Percentiles rank a stretch among this genome's conserved stretches.
Evolutionary conservation across 2,888 invertebrate genomes (phyloP).

Genomic region (Drosophila meridionalis): DNA sequence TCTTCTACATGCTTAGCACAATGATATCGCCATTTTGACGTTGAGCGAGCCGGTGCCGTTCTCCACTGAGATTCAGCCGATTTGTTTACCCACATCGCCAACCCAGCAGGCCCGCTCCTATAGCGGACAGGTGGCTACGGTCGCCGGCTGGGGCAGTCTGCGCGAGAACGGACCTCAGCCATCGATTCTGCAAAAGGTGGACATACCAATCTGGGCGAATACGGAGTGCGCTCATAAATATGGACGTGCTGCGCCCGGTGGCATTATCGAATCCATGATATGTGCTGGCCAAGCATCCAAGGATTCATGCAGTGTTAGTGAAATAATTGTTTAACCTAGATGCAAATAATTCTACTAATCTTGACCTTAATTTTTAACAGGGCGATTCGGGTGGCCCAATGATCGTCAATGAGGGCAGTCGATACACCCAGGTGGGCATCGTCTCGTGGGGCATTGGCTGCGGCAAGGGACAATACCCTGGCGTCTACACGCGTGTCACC

Average conservation of each 20-base stretch:
- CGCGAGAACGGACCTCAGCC: slow-evolving; percentile 91
- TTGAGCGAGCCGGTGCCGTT: slow-evolving; percentile 91
- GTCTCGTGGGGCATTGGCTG: slow-evolving; percentile 97
- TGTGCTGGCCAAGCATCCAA: slow-evolving; percentile 93
- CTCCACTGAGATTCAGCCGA: slow-evolving; percentile 90
- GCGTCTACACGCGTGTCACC: slow-evolving; percentile 94
- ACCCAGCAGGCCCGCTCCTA: slow-evolving; percentile 86
- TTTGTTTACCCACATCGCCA: slow-evolving; percentile 89
- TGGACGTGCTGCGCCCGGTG: slow-evolving; percentile 93
- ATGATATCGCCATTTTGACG: slow-evolving; percentile 93
- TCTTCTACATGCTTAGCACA: slow-evolving; percentile 87
- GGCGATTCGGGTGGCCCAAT: slow-evolving; percentile 96
- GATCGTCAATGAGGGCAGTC: slow-evolving; percentile 91
- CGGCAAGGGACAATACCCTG: slow-evolving; percentile 95
- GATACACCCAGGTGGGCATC: slow-evolving; percentile 94
- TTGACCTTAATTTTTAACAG: slow-evolving; percentile 84
- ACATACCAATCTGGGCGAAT: slow-evolving; percentile 93
- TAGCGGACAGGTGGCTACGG: slow-evolving; percentile 90
- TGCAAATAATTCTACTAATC: neutral
- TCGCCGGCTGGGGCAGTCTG: slow-evolving; percentile 94
- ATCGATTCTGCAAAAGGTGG: slow-evolving; percentile 92
- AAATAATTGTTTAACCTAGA: neutral
- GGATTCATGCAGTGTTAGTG: slow-evolving; percentile 95
- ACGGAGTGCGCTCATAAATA: slow-evolving; percentile 91
- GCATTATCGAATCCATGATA: slow-evolving; percentile 94